Conservation (phyloP, 2,797 vertebrate species). For the Nannoperca obscura region DNA sequence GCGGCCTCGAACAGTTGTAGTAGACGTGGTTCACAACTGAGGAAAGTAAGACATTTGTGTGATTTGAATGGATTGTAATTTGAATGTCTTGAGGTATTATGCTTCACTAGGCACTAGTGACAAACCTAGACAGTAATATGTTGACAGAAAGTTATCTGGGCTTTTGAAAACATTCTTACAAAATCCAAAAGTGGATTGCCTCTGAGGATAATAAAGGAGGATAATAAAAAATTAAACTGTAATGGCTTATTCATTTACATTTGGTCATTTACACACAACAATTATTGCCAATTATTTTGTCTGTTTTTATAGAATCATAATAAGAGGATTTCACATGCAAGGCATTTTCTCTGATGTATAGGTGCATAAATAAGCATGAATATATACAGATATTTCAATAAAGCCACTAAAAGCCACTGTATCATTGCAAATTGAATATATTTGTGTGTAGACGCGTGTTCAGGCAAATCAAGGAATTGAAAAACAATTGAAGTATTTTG, state of each 20-base stretch:
- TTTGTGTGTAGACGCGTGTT: neutral
- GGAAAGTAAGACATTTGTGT: neutral
- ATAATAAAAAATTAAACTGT: neutral
- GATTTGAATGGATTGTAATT: neutral
- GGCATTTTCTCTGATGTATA: no score
- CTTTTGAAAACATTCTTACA: neutral
- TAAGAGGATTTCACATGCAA: no score
- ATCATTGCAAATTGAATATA: neutral
- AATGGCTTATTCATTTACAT: neutral
- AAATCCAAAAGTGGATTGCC: neutral
- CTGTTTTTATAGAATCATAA: no score
- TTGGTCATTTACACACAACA: no score
- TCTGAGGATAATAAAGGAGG: neutral
- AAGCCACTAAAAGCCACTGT: no score
- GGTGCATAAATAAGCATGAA: no score
- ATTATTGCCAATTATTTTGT: no score
- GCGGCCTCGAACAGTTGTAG: neutral
- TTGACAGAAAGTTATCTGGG: neutral
- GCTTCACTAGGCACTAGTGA: neutral
- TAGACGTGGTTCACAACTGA: neutral
- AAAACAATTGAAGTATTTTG: neutral
- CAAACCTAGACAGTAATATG: neutral
- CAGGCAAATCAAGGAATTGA: neutral
- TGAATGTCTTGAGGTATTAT: neutral
- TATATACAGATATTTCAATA: no score